Conservation (phyloP, 2,888 invertebrate species). For the Lepeophtheirus nordmannii region DNA sequence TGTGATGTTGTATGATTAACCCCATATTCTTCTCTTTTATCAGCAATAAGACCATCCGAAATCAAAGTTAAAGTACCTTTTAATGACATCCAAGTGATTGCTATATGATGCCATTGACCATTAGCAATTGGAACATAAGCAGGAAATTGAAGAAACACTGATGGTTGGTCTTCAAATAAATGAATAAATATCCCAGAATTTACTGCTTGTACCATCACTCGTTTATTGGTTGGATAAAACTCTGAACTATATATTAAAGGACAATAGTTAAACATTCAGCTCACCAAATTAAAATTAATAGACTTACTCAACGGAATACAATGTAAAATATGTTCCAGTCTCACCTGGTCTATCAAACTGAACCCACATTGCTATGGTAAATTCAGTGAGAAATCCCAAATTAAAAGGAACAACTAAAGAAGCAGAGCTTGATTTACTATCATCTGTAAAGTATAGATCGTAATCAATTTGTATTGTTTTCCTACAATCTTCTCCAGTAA, state of each 20-base stretch:
- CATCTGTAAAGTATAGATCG: slow-evolving; percentile 83
- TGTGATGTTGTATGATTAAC: slow-evolving; percentile 62
- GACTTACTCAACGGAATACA: slow-evolving; percentile 67
- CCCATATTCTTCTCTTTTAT: slow-evolving; percentile 74
- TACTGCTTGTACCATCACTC: slow-evolving; percentile 74
- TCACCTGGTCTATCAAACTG: slow-evolving; percentile 81
- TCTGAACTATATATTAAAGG: background rate
- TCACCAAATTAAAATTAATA: background rate
- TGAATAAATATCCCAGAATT: slow-evolving; percentile 84
- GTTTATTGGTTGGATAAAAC: slow-evolving; percentile 51
- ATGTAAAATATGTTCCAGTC: slow-evolving; percentile 79
- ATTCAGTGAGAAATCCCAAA: slow-evolving; percentile 51
- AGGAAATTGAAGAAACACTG: slow-evolving; percentile 73
- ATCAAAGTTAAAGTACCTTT: slow-evolving; percentile 72
- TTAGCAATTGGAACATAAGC: slow-evolving; percentile 86
- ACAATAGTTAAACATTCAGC: too few relatives aligned
- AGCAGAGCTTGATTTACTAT: slow-evolving; percentile 67
- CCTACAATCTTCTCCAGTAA: slow-evolving; percentile 88
- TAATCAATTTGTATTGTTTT: slow-evolving; percentile 97
- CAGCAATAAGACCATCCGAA: slow-evolving; percentile 88
- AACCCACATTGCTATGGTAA: slow-evolving; percentile 90
- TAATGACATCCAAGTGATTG: slow-evolving; percentile 80
- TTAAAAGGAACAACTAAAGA: slow-evolving; percentile 82
- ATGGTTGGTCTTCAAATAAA: slow-evolving; percentile 60
- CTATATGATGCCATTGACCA: slow-evolving; percentile 90